A percentile compares a stretch with the other conserved stretches of the same genome.
Evolutionary conservation across 2,113 vertebrate genomes (phyloP).

Genomic region (Sturnus vulgaris): DNA sequence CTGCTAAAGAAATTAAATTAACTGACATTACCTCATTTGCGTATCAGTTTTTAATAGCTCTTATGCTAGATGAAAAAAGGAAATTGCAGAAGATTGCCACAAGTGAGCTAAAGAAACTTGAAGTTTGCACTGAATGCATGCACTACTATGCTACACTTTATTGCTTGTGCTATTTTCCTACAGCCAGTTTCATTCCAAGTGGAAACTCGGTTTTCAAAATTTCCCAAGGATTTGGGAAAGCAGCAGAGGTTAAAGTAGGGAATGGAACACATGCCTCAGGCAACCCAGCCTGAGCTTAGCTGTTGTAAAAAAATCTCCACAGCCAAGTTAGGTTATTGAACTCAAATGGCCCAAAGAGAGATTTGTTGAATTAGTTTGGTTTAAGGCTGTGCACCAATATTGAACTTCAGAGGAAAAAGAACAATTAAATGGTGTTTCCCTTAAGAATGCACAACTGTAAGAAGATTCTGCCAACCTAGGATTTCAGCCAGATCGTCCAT

Average conservation of each 20-base stretch:
- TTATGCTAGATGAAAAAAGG: not conserved
- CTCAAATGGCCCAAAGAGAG: not conserved
- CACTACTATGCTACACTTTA: not conserved
- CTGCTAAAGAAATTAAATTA: not conserved
- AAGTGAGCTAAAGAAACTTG: not conserved
- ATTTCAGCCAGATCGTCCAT: not conserved
- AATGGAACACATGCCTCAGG: not conserved
- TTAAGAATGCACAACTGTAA: not conserved
- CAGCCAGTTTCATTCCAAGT: not conserved
- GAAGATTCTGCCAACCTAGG: not conserved
- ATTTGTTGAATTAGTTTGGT: not conserved
- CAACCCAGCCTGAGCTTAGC: not conserved
- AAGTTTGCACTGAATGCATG: not conserved
- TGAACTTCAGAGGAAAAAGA: not conserved
- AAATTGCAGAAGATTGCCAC: not conserved
- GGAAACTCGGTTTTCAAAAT: not conserved
- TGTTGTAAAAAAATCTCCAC: not conserved
- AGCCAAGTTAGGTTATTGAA: not conserved
- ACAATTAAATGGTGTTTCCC: not conserved
- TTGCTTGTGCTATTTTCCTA: not conserved
- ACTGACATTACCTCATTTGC: not conserved
- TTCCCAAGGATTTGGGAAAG: conserved; percentile 7
- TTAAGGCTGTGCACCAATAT: not conserved
- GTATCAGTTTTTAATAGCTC: not conserved
- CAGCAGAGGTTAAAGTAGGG: not conserved